Conservation (phyloP, 2,888 invertebrate genomes). For the Pyrrhia umbra region DNA sequence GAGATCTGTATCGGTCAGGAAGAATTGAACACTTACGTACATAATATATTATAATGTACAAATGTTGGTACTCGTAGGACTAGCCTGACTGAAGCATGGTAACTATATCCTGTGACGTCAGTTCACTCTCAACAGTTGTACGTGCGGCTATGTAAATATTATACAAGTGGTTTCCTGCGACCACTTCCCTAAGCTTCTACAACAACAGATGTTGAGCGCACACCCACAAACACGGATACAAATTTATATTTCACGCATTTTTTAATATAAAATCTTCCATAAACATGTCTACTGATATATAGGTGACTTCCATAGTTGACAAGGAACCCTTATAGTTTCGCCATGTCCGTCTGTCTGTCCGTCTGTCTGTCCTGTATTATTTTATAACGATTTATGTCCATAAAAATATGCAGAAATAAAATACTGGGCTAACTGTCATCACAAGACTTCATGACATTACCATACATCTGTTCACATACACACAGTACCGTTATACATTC, state of each 20-base stretch:
- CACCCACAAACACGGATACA: slow-evolving; percentile 7
- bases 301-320: too few species aligned
- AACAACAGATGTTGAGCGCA: slow-evolving; percentile 16
- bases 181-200: background rate
- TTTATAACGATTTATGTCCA: too few species aligned
- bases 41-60: too few species aligned
- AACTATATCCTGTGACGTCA: background rate
- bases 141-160: slow-evolving; percentile 21
- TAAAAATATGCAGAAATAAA: background rate
- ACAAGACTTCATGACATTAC: background rate
- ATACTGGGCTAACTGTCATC: background rate
- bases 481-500: background rate
- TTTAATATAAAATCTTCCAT: too few species aligned
- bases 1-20: background rate
- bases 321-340: too few species aligned
- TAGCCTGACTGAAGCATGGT: too few species aligned
- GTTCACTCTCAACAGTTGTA: background rate
- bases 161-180: slow-evolving; percentile 29
- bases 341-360: too few species aligned
- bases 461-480: background rate
- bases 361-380: too few species aligned
- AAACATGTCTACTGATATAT: too few species aligned
- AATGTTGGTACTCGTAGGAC: too few species aligned
- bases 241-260: background rate
- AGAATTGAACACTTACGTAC: background rate